Percentiles rank a stretch among this genome's conserved stretches.
These are phyloP conservation scores for Eucidaris tribuloides DNA, from an alignment of 35 echinoderm and acorn worm species.

Conservation along the genomic window DNA sequence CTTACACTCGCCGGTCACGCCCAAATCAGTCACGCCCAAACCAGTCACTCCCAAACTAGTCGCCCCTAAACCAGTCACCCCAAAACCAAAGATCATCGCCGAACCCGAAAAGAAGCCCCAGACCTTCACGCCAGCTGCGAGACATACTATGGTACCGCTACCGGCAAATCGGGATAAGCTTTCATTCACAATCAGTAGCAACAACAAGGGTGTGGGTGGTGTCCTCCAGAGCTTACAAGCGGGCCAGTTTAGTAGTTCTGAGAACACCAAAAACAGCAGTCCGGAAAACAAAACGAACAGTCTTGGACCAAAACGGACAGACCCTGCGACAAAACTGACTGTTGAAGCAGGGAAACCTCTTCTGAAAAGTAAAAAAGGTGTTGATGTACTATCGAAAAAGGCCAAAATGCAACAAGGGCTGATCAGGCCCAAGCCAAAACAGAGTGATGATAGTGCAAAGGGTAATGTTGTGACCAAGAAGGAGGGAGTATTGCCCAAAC, in stretches of 20 bases:
- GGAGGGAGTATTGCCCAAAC: constrained; percentile 5
- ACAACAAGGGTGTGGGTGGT: constrained; percentile 36
- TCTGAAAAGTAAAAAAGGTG: neutral
- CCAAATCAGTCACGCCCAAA: neutral
- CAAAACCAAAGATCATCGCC: constrained; percentile 30
- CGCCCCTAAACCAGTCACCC: neutral
- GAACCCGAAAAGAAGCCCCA: constrained; percentile 25
- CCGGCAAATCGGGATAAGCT: constrained; percentile 51
- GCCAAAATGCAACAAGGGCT: too few relatives aligned
- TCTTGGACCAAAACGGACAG: too few relatives aligned
- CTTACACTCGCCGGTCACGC: neutral
- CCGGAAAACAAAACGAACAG: neutral
- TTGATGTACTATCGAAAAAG: neutral
- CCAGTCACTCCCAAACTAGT: neutral
- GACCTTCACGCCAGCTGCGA: constrained; percentile 1
- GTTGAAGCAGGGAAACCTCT: neutral
- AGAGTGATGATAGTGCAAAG: too few relatives aligned
- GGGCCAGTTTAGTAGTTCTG: neutral
- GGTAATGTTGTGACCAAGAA: neutral
- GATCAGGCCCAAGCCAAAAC: too few relatives aligned
- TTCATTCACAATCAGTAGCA: constrained; percentile 52
- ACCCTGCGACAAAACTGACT: neutral
- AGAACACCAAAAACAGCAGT: neutral
- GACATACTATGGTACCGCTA: constrained; percentile 40
- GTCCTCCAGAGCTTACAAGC: neutral